Percentiles rank a stretch among this genome's conserved stretches.
phyloP scores from a whole-genome alignment of 2,797 vertebrate genomes.

The Acridotheres tristis region DNA sequence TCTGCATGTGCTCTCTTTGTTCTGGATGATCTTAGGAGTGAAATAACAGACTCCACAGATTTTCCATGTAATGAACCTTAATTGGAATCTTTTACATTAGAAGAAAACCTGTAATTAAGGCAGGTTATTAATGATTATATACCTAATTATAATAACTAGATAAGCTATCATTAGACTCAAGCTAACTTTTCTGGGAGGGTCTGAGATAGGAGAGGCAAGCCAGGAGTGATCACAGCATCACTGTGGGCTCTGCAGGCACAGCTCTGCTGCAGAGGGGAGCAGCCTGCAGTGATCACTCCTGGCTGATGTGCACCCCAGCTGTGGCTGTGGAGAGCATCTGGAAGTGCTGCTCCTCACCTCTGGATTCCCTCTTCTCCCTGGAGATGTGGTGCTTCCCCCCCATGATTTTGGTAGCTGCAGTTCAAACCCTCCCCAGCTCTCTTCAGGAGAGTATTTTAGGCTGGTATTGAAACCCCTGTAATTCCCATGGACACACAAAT shows the following conservation, averaged over 20 bases:
- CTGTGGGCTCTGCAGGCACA: background rate
- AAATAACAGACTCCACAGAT: constrained; percentile 36
- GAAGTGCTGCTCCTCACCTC: background rate
- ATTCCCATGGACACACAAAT: background rate
- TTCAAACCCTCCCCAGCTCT: background rate
- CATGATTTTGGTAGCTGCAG: background rate
- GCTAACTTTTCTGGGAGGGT: background rate
- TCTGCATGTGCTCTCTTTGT: constrained; percentile 7
- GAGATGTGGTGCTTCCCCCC: background rate
- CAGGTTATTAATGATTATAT: constrained; percentile 29
- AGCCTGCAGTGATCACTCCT: background rate
- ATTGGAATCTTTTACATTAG: constrained; percentile 10
- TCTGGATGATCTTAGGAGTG: constrained; percentile 20
- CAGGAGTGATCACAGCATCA: background rate
- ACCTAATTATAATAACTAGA: constrained; percentile 8
- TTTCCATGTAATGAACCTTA: constrained; percentile 31
- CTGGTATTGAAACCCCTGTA: background rate
- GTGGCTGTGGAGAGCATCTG: background rate
- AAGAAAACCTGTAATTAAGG: constrained; percentile 43
- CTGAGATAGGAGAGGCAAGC: background rate
- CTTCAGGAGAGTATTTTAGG: background rate
- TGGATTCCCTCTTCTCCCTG: background rate
- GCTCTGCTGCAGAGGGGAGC: background rate
- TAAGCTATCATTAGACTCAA: background rate
- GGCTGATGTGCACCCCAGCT: background rate